Base-by-base conservation (phyloP, 1,140 invertebrate genomes). In the Lordiphosa clarofinis region DNA sequence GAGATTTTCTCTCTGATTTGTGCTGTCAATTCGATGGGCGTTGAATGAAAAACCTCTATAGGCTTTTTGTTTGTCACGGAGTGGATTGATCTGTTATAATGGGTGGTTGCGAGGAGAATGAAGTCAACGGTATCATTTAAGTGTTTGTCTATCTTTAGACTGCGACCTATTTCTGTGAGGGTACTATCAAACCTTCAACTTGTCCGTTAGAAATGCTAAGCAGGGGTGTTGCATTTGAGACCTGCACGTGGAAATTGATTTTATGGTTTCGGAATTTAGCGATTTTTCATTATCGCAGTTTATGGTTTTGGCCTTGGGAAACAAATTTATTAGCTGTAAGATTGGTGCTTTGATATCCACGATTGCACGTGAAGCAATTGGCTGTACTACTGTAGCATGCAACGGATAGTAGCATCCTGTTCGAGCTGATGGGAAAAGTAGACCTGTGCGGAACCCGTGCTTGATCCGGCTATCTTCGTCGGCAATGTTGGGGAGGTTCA, bases 51-150 rank as follows among this genome's bases (percentile, higher is more conserved):
- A n/a, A 56, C 31, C 24, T 56, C 43, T 33, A 39, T 15, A 24
- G 43, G 35, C 48, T 48, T 48, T 35, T 36, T 40, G 19, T 42
- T 15, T 5, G 19, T 48, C 11, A 48, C 54, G 4, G 54, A 56
- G 24, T 56, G 43, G 19, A 56, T 47, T 10, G 43, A 39, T 36
- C 43, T 46, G 11, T 47, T 47, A 11, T 56, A 56, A 19, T 47
- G 21, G 47, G 19, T 47, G 19, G 43, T 56, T 36, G 43, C 33
- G 15, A 46, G 35, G 28, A 56, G 54, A 15, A 54, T 33, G 31
- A 42, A 8, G 21, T 42, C 6, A 12, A 24, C 15, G 15, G 40
- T 38, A n/a, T 56, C 42, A 4, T 24, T 10, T 21, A 39, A 15
- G 19, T 56, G 33, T 10, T 36, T 56, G 4, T 49, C 37, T 21